Base-by-base conservation (phyloP, 2,888 invertebrate genomes). In the Agrochola litura region DNA sequence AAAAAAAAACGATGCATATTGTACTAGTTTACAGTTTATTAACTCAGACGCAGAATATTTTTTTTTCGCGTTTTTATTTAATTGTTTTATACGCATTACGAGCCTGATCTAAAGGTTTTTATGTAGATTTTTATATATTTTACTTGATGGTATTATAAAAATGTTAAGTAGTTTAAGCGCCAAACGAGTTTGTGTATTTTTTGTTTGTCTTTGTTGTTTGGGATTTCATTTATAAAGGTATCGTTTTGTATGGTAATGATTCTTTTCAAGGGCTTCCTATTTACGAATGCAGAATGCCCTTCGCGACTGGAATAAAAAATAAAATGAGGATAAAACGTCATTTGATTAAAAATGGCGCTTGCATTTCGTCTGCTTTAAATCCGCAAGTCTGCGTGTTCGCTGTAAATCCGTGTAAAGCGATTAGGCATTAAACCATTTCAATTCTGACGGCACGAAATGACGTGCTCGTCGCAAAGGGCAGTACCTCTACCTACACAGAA, bases 361-460 rank as follows among this genome's bases (percentile, higher is more conserved):
- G 79, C 66, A 78, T 79, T 83, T 73, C 70, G 69, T 70, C 86
- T 80, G 73, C 79, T 86, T 86, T 87, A 89, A 89, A 86, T 70
- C 76, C 61, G 84, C 82, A 82, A 85, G 86, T 87, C 83, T 82
- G 85, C 86, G 79, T 84, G 80, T 81, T 84, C 54, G 52, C 75
- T 77, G 85, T 85, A 90, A 91, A 91, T 89, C 90, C 89, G 54
- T 80, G 83, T 90, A 91, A 91, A 87, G 85, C 86, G 89, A 91
- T 92, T 92, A 90, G 73, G 80, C 73, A 80, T 68, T 85, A 86
- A 86, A 83, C 87, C 82, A 85, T 87, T 88, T 86, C 83, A 80
- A 84, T 84, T 87, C 79, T 84, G 83, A 79, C 76, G 75, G 75
- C 85, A 84, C 80, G 84, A 87, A 89, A 89, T 86, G 46, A 46